Conservation (phyloP, 2,113 vertebrate species). For the pig (Sus scrofa) region T2T-Sscrofa CM000817.6:21717001-21717500, state of each 20-base stretch:
- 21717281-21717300: slow-evolving; percentile 42
- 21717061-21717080: slow-evolving; percentile 63
- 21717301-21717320: slow-evolving; percentile 56
- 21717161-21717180: slow-evolving; percentile 86
- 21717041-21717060: too few relatives aligned
- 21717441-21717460: slow-evolving; percentile 30
- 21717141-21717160: slow-evolving; percentile 85
- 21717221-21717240: slow-evolving; percentile 71
- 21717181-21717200: slow-evolving; percentile 76
- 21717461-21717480: not conserved
- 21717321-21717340: slow-evolving; percentile 75
- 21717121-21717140: slow-evolving; percentile 85
- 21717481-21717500: not conserved
- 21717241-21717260: slow-evolving; percentile 72
- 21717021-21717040: not conserved
- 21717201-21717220: slow-evolving; percentile 78
- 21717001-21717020: not conserved
- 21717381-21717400: slow-evolving; percentile 67
- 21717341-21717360: slow-evolving; percentile 42
- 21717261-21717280: slow-evolving; percentile 63
- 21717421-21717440: slow-evolving; percentile 47
- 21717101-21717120: slow-evolving; percentile 87
- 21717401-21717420: slow-evolving; percentile 43
- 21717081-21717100: slow-evolving; percentile 85
- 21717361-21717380: not conserved